Evolutionary conservation across 2,888 invertebrate genomes (phyloP), one percentile per base, ranked within the genome.

Genomic region (Pheosia gnoma): DNA sequence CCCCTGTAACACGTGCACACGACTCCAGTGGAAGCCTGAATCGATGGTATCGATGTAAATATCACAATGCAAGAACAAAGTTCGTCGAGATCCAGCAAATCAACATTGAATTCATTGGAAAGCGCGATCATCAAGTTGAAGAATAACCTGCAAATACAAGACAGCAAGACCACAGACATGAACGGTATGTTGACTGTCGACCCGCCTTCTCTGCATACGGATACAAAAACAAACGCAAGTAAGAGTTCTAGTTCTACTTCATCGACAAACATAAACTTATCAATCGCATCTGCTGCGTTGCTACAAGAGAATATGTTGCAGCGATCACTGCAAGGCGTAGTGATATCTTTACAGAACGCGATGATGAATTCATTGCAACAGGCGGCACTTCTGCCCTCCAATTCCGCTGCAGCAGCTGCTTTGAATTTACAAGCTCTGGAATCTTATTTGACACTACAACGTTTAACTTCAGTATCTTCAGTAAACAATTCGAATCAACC

Each of bases 351-450:
- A 59, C 97, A 98, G 88, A 97, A 96, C 82, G 97, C 97, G 8
- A 96, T 98, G 95, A 96, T 97, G 90, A 96, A 96, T 79, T 97
- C 97, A 9, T 89, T 97, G 71, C 97, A 97, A 85, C 96, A 97
- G 82, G 97, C 97, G 1, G 97, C 97, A 0, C 91, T 97, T 38
- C 86, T 97, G 76, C 97, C 97, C 7, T 96, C 96, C 0, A 97
- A 97, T 76, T 97, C 97, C 3, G 96, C 97, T 5, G 97, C 97
- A 8, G 97, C 97, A 49, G 96, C 97, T 49, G 97, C 97, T 0
- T 93, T 98, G 36, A 97, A 97, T 86, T 94, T 97, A 47, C 97
- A 97, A 90, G 97, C 97, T 41, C 90, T 97, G 66, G 97, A 97
- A 94, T 97, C 97, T 55, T 97, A 97, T 91, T 94, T 97, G 85